phyloP scores from a whole-genome alignment of 2,113 vertebrate genomes.

The Fregetta grallaria region DNA sequence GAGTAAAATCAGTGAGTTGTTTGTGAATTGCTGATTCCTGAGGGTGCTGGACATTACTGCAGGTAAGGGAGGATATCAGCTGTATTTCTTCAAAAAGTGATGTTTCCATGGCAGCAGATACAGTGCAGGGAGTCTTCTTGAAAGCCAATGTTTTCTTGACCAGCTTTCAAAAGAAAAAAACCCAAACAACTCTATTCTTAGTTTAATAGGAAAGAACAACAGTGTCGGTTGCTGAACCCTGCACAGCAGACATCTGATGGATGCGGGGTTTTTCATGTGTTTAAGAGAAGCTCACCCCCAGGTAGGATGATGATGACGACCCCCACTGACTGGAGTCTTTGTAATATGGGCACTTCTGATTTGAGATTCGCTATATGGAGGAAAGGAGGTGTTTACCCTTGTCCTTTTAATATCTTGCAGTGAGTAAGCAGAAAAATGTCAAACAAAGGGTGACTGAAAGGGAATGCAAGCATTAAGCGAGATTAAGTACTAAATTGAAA shows the following conservation, averaged over 20 bases:
- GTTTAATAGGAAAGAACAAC: not conserved
- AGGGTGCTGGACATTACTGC: not conserved
- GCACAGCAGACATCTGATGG: not conserved
- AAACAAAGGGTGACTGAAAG: conserved; percentile 35
- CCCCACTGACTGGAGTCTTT: not conserved
- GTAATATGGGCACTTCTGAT: not conserved
- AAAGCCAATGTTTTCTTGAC: not conserved
- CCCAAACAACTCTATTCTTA: not conserved
- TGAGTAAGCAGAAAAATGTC: conserved; percentile 48
- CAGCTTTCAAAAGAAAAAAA: not conserved
- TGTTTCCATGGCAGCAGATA: conserved; percentile 46
- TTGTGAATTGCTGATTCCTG: not conserved
- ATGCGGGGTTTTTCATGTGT: not conserved
- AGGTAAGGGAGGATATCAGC: not conserved
- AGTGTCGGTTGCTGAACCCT: accelerated
- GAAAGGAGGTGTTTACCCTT: not conserved
- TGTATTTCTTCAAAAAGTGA: not conserved
- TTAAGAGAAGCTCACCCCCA: not conserved
- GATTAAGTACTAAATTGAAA: conserved; percentile 40
- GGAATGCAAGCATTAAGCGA: conserved; percentile 23
- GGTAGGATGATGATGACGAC: not conserved
- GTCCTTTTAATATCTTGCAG: conserved; percentile 22
- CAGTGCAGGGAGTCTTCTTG: not conserved
- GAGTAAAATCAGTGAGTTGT: not conserved
- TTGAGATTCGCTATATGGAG: not conserved